Evolutionary conservation across 2,113 vertebrate species (phyloP).

Genomic region (Pituophis catenifer): DNA sequence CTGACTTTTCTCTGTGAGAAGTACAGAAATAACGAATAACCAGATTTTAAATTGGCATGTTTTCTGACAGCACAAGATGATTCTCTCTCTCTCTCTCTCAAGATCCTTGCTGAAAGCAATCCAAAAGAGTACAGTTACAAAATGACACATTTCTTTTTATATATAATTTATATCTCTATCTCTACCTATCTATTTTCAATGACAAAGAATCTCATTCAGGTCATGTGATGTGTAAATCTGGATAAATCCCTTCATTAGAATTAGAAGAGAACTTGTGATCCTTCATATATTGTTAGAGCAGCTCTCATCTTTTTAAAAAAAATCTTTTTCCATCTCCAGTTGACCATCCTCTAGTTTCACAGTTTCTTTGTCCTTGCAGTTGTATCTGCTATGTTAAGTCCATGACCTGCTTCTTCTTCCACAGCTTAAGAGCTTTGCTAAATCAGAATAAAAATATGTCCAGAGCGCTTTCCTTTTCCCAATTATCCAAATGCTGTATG

Average conservation of each 20-base stretch:
- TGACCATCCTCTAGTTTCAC: neutral
- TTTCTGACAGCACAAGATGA: neutral
- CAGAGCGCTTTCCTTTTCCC: neutral
- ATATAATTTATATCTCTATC: neutral
- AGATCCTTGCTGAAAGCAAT: neutral
- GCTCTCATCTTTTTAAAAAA: neutral
- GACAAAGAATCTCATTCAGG: neutral
- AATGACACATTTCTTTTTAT: neutral
- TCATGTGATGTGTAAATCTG: neutral
- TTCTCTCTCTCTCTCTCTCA: neutral
- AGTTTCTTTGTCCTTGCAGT: neutral
- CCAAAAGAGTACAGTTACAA: neutral
- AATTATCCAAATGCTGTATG: neutral
- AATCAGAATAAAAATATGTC: neutral
- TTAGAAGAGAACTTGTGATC: neutral
- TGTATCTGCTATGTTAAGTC: neutral
- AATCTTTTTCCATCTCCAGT: neutral
- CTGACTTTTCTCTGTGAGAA: neutral
- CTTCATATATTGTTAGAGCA: neutral
- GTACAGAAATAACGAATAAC: neutral
- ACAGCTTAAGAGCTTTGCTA: neutral
- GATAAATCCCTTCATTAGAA: neutral
- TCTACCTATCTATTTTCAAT: neutral
- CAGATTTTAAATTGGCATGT: neutral
- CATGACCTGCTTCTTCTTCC: neutral